Evolutionary conservation across 2,888 invertebrate species (phyloP).

Genomic region (Trachelus tabidus): DNA sequence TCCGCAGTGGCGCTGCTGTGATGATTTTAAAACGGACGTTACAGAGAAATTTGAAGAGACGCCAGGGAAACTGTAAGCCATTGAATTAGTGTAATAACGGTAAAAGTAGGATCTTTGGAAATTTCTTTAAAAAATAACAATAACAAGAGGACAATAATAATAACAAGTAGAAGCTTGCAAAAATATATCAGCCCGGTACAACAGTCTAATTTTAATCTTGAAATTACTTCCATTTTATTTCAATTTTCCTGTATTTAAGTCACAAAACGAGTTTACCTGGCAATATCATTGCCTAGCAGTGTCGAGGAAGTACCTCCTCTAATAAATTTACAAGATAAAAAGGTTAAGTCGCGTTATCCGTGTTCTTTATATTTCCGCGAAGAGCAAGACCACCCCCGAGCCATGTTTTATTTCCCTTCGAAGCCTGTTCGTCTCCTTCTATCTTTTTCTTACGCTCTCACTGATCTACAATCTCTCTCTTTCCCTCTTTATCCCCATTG

Average conservation of each 20-base stretch:
- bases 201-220: constrained; percentile 47
- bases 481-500: constrained; percentile 7
- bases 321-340: constrained; percentile 65
- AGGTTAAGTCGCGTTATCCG: constrained; percentile 64
- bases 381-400: constrained; percentile 29
- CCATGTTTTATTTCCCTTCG: constrained; percentile 21
- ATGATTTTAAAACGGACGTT: neutral
- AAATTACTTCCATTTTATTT: constrained; percentile 53
- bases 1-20: constrained; percentile 12
- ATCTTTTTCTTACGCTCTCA: constrained; percentile 7
- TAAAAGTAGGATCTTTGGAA: too few species aligned
- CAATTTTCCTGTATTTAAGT: constrained; percentile 57
- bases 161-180: too few species aligned
- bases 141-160: too few species aligned
- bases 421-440: constrained; percentile 26
- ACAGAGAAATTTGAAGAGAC: neutral
- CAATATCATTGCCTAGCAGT: constrained; percentile 58
- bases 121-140: too few species aligned
- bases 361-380: constrained; percentile 65
- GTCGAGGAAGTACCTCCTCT: constrained; percentile 51
- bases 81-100: neutral
- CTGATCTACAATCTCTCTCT: constrained; percentile 11
- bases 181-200: neutral
- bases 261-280: constrained; percentile 61
- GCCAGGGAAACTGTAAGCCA: neutral